These are phyloP conservation scores for Piaya cayana DNA, from an alignment of 2,113 vertebrate species.

Conservation along the genomic window DNA sequence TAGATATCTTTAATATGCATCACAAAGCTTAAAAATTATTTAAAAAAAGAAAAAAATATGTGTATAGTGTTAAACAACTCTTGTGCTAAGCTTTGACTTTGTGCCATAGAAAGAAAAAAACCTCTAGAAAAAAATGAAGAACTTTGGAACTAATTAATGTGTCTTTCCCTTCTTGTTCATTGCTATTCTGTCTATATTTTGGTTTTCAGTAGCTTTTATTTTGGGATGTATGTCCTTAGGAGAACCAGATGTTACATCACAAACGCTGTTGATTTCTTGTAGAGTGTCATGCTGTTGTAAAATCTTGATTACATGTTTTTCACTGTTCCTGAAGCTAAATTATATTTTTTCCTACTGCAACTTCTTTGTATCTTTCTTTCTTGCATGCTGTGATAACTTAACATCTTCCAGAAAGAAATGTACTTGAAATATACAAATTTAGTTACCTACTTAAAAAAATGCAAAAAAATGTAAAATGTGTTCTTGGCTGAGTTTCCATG, in stretches of 20 bases:
- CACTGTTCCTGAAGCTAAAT: constrained; percentile 15
- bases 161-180: background rate
- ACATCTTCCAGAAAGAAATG: background rate
- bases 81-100: background rate
- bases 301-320: constrained; percentile 20
- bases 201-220: background rate
- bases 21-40: background rate
- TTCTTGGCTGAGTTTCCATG: background rate
- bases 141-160: background rate
- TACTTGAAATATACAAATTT: background rate
- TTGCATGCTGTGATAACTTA: background rate
- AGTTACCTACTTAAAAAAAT: background rate
- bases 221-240: background rate
- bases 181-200: constrained; percentile 17
- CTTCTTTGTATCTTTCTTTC: background rate
- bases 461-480: background rate
- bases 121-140: background rate
- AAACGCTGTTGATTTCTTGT: constrained; percentile 42
- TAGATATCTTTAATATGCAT: background rate
- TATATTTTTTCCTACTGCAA: background rate
- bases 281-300: background rate
- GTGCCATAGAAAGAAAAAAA: background rate
- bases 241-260: constrained; percentile 43
- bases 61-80: background rate
- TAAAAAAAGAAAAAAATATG: background rate